These are phyloP conservation scores for Zaprionus tsacasi DNA, from an alignment of 1,140 invertebrate species.

Conservation along the genomic window DNA sequence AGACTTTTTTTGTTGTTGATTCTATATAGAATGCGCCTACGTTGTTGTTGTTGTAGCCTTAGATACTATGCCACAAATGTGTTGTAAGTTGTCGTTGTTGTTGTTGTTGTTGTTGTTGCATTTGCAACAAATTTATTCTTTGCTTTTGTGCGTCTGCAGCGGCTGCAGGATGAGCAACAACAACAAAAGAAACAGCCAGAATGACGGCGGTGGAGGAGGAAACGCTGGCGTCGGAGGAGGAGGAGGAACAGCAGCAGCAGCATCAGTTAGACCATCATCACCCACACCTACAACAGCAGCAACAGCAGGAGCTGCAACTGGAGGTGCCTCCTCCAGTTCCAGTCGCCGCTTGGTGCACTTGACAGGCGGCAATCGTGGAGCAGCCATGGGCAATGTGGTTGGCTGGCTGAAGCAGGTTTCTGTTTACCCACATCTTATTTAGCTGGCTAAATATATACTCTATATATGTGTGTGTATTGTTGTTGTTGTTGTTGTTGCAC, in stretches of 20 bases:
- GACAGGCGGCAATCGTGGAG: slow-evolving; percentile 86
- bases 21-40: slow-evolving; percentile 49
- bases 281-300: slow-evolving; percentile 87
- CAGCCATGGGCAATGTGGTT: slow-evolving; percentile 89
- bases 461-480: slow-evolving; percentile 12
- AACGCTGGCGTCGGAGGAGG: slow-evolving; percentile 14
- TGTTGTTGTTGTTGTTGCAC: not conserved
- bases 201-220: slow-evolving; percentile 53
- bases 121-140: slow-evolving; percentile 12
- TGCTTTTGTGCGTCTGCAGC: slow-evolving; percentile 47
- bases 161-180: slow-evolving; percentile 71
- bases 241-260: slow-evolving; percentile 86
- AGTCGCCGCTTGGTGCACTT: slow-evolving; percentile 87
- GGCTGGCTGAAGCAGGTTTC: slow-evolving; percentile 91
- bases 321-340: not conserved
- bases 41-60: slow-evolving; percentile 10
- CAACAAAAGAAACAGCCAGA: slow-evolving; percentile 24
- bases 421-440: slow-evolving; percentile 33
- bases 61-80: slow-evolving; percentile 37
- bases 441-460: slow-evolving; percentile 1
- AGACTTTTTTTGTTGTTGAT: slow-evolving; percentile 24
- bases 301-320: slow-evolving; percentile 87
- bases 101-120: not conserved
- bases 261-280: slow-evolving; percentile 87
- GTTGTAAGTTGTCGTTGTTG: slow-evolving; percentile 54